Conservation (phyloP, 2,888 invertebrate species). For the Luperina nickerlii region DNA sequence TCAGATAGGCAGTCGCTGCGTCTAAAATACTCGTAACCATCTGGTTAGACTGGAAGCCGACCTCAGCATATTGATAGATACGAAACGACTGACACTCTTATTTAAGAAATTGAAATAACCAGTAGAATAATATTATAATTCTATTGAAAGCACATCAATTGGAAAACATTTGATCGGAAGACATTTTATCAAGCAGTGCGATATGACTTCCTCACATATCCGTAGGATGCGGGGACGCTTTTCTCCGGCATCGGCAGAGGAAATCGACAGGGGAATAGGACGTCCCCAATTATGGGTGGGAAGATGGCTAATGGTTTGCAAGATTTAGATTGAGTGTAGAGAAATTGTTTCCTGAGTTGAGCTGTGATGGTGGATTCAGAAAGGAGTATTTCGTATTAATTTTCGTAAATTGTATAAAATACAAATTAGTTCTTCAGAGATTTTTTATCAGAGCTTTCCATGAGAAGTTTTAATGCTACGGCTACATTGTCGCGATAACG, state of each 20-base stretch:
- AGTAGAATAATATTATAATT: background rate
- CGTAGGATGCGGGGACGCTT: constrained; percentile 16
- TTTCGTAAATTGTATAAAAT: background rate
- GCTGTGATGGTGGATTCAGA: background rate
- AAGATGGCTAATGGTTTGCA: constrained; percentile 24
- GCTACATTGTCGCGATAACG: too few species aligned
- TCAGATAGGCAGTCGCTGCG: too few species aligned
- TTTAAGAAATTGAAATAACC: background rate
- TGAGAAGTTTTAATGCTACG: too few species aligned
- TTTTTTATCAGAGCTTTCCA: too few species aligned
- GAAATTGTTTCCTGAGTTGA: constrained; percentile 33
- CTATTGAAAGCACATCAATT: background rate
- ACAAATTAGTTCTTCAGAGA: background rate
- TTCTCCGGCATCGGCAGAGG: background rate
- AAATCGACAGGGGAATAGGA: constrained; percentile 40
- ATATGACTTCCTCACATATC: constrained; percentile 28
- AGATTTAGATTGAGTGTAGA: constrained; percentile 44
- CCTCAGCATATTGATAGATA: too few species aligned
- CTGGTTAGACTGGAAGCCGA: too few species aligned
- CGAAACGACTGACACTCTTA: too few species aligned
- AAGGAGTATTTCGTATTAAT: background rate
- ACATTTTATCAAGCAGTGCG: background rate
- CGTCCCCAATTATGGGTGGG: constrained; percentile 18
- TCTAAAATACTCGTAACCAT: too few species aligned
- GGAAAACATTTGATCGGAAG: constrained; percentile 27